Evolutionary conservation across 1,140 invertebrate genomes (phyloP).

Genomic region (Drosophila kepulauana): DNA sequence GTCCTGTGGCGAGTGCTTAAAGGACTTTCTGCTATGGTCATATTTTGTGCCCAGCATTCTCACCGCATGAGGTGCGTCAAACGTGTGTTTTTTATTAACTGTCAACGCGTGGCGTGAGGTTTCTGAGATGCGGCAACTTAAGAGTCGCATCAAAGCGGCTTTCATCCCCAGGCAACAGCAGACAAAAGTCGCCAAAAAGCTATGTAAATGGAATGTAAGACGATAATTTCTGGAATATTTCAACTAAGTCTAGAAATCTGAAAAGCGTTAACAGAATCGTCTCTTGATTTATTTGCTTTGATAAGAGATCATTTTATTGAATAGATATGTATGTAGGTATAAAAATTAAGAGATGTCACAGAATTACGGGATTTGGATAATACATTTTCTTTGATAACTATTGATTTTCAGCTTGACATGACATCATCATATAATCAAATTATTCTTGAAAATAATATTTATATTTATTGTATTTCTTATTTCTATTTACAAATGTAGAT

Average conservation of each 20-base stretch:
- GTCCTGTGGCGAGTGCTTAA: constrained; percentile 80
- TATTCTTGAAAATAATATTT: too few species aligned
- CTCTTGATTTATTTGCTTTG: not conserved
- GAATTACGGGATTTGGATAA: too few species aligned
- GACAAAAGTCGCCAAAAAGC: not conserved
- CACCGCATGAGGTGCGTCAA: constrained; percentile 76
- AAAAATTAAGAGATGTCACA: too few species aligned
- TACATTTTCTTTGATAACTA: too few species aligned
- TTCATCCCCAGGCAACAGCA: constrained; percentile 7
- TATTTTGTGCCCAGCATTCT: constrained; percentile 70
- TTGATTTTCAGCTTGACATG: too few species aligned
- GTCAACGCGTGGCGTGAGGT: constrained; percentile 52
- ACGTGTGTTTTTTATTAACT: constrained; percentile 65
- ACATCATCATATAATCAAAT: too few species aligned
- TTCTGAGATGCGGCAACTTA: constrained; percentile 50
- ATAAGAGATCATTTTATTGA: too few species aligned
- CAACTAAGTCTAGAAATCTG: too few species aligned
- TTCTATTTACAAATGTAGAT: too few species aligned
- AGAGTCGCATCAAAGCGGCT: constrained; percentile 54
- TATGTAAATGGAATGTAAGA: not conserved
- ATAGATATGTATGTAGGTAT: too few species aligned
- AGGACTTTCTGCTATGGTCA: constrained; percentile 73
- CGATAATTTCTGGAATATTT: not conserved
- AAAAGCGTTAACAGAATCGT: too few species aligned
- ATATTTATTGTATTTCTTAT: too few species aligned